A percentile compares a stretch with the other conserved stretches of the same genome.
Evolutionary conservation across 2,888 invertebrate species (phyloP).

Genomic region (Glaucopsyche alexis): DNA sequence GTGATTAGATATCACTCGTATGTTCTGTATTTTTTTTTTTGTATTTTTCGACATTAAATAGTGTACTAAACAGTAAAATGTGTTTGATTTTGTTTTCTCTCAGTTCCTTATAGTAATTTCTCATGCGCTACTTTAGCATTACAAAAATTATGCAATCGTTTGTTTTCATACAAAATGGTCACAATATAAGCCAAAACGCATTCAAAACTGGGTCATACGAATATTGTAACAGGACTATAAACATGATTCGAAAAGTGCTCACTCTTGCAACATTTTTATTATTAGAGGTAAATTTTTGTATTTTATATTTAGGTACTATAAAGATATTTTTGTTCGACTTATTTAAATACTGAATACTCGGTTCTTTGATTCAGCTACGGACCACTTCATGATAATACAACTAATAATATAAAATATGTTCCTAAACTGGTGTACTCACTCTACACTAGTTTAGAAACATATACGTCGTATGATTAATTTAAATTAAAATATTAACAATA

Average conservation of each 20-base stretch:
- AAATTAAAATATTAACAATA: too few species aligned
- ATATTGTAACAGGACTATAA: constrained; percentile 20
- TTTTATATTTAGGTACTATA: not conserved
- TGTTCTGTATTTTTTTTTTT: not conserved
- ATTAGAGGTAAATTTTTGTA: constrained; percentile 2
- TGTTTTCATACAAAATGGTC: not conserved
- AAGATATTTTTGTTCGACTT: too few species aligned
- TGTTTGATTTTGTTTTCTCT: not conserved
- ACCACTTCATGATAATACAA: too few species aligned
- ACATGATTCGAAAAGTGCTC: constrained; percentile 24
- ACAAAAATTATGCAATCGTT: not conserved
- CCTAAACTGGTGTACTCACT: too few species aligned
- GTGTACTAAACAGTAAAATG: not conserved
- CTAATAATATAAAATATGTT: too few species aligned
- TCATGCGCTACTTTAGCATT: constrained; percentile 11
- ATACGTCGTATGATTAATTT: too few species aligned
- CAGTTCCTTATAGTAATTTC: not conserved
- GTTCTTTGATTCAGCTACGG: too few species aligned
- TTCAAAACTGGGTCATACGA: constrained; percentile 3
- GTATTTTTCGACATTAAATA: not conserved
- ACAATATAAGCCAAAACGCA: constrained; percentile 22
- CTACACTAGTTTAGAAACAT: too few species aligned
- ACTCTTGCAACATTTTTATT: constrained; percentile 5
- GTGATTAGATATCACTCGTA: constrained; percentile 23
- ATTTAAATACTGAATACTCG: too few species aligned